Conservation (phyloP, 2,888 invertebrate genomes). For the Drosophila eohydei region DNA sequence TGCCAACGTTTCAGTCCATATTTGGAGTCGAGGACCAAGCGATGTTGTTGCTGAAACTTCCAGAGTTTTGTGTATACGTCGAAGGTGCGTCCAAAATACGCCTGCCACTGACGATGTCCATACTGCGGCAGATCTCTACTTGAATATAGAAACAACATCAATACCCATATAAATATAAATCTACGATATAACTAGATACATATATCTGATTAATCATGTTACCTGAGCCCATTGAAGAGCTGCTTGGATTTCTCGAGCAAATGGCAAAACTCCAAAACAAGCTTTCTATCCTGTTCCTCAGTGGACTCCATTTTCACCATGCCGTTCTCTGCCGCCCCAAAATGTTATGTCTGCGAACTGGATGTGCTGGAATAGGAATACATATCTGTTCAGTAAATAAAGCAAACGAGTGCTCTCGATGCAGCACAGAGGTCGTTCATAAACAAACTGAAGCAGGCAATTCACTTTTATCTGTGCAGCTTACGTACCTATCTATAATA, state of each 20-base stretch:
- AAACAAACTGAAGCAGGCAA: slow-evolving; percentile 36
- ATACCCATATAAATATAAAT: background rate
- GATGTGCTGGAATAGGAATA: slow-evolving; percentile 70
- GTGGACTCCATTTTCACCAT: slow-evolving; percentile 92
- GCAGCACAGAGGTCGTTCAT: background rate
- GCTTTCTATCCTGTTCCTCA: slow-evolving; percentile 95
- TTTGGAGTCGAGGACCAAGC: slow-evolving; percentile 94
- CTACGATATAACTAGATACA: background rate
- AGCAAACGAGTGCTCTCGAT: background rate
- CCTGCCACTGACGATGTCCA: slow-evolving; percentile 99
- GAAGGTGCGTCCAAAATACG: slow-evolving; percentile 98
- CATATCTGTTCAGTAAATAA: too few relatives aligned
- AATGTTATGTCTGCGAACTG: slow-evolving; percentile 83
- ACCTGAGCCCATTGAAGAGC: slow-evolving; percentile 97
- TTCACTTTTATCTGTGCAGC: background rate
- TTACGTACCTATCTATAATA: slow-evolving; percentile 4
- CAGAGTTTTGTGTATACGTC: slow-evolving; percentile 98
- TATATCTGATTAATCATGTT: slow-evolving; percentile 35
- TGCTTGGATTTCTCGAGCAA: slow-evolving; percentile 98
- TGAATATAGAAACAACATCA: slow-evolving; percentile 62
- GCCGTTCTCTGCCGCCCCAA: slow-evolving; percentile 84
- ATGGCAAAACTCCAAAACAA: slow-evolving; percentile 98
- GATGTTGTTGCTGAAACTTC: slow-evolving; percentile 99
- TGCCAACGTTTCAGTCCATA: slow-evolving; percentile 99
- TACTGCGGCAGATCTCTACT: slow-evolving; percentile 97